Evolutionary conservation across 2,888 invertebrate species (phyloP), one percentile per base, ranked within the genome.

Genomic region (Lithophane leautieri): DNA sequence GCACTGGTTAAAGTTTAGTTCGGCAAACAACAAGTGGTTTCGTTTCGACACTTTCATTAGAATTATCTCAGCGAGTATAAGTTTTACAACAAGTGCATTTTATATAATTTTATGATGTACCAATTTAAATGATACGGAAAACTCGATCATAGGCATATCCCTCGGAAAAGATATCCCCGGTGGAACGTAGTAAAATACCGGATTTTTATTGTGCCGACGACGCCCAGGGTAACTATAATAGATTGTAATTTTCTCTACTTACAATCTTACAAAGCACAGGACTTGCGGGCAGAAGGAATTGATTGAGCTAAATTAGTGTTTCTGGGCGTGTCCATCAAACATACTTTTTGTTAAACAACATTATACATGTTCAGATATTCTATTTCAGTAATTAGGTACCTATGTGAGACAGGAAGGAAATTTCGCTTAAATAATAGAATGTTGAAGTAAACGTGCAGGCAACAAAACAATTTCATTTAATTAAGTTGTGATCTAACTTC

Each of bases 301-400:
- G 25, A 80, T 78, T 82, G 67, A 60, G 52, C 25, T 63, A 68
- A 77, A 82, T 80, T 77, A 60, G 28, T 77, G 44, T 25, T 65
- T 42, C 34, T 47, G 62, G 82, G 71, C 40, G 78, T 82, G 62
- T 47, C 72, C 6, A 28, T 22, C 4, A 22, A 44, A 16, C 11
- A 58, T n/a, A 16, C 8, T 22, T 58, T 56, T 44, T 47, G 12
- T 2, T 40, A n/a, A 8, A 70, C 14, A 25, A 34, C n/a, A 34
- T 50, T 52, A 11, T 14, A 42, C 50, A 50, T n/a, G 22, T 61
- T 25, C 22, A 22, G 9, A 1, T 14, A 28, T 1, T 54, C 0
- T 52, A 8, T 16, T 34, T 25, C 9, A 81, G 14, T 44, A 8
- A 0, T 50, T 22, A 34, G 34, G 34, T 34, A 2, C 34, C 2